Evolutionary conservation across 2,797 vertebrate species (phyloP).

Genomic region (Orientallactaga sibirica): DNA sequence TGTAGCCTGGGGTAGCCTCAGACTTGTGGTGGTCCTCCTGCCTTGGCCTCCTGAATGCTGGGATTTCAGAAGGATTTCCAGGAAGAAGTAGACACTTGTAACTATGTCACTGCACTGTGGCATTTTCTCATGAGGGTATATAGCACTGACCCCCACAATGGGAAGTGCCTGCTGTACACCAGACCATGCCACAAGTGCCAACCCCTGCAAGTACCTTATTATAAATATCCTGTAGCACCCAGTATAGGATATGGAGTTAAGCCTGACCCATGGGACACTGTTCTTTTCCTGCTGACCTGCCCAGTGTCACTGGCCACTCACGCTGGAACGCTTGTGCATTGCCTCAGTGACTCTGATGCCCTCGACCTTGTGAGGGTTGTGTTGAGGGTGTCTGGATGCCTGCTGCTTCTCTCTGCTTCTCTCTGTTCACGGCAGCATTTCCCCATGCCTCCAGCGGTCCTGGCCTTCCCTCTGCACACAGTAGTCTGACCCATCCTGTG

Average conservation of each 20-base stretch:
- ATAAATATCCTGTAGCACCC: background rate
- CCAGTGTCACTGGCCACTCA: too few relatives aligned
- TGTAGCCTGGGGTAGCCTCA: background rate
- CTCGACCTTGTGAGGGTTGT: background rate
- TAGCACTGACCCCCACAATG: background rate
- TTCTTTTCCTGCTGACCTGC: too few relatives aligned
- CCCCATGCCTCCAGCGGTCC: too few relatives aligned
- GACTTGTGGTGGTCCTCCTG: background rate
- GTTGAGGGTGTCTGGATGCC: background rate
- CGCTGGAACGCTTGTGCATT: background rate
- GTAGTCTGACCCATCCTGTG: accelerated
- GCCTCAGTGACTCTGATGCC: background rate
- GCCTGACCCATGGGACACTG: background rate
- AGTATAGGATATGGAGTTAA: background rate
- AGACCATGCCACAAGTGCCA: accelerated
- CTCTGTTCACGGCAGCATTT: background rate
- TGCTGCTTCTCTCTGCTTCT: background rate
- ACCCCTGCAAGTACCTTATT: too few relatives aligned
- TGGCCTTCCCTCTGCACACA: too few relatives aligned
- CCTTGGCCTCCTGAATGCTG: background rate
- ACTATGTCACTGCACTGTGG: background rate
- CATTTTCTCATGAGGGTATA: background rate
- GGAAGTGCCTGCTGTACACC: accelerated
- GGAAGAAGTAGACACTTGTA: background rate
- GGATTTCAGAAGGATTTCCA: background rate